Conservation (phyloP, 2,113 vertebrate genomes). For the Empidonax traillii region DNA sequence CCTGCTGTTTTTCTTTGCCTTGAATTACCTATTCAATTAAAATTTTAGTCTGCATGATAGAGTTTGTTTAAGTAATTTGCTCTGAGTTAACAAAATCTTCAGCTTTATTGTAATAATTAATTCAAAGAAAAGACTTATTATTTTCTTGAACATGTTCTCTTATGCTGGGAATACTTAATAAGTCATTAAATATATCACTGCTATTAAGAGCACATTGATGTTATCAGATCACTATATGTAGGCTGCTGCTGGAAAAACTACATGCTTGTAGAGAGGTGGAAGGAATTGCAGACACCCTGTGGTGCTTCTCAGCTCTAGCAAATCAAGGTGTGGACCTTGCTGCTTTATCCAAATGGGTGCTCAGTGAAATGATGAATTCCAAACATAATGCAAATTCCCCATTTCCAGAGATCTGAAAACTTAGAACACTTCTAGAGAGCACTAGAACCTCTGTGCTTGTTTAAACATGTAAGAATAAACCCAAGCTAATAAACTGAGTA, state of each 20-base stretch:
- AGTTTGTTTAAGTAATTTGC: slow-evolving; percentile 37
- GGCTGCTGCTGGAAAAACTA: neutral
- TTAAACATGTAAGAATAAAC: neutral
- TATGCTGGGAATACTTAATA: slow-evolving; percentile 10
- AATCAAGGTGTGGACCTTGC: neutral
- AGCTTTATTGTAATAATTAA: slow-evolving; percentile 41
- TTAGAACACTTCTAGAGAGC: neutral
- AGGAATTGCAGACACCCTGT: neutral
- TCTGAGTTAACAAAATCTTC: slow-evolving; percentile 20
- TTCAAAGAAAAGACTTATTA: slow-evolving; percentile 13
- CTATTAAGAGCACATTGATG: neutral
- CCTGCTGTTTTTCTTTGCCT: neutral
- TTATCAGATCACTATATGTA: rapidly evolving
- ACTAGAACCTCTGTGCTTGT: neutral
- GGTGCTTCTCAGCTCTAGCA: neutral
- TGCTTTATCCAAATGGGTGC: neutral
- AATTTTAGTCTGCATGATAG: neutral
- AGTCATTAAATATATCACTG: slow-evolving; percentile 13
- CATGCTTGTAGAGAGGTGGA: neutral
- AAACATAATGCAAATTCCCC: neutral
- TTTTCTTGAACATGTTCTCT: neutral
- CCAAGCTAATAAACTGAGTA: neutral
- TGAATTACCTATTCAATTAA: slow-evolving; percentile 7
- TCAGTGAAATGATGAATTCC: neutral
- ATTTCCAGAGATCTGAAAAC: neutral